Percentiles rank a stretch among this genome's conserved stretches.
These are phyloP conservation scores for Cinclus cinclus DNA, from an alignment of 2,113 vertebrate species.

Conservation along the genomic window DNA sequence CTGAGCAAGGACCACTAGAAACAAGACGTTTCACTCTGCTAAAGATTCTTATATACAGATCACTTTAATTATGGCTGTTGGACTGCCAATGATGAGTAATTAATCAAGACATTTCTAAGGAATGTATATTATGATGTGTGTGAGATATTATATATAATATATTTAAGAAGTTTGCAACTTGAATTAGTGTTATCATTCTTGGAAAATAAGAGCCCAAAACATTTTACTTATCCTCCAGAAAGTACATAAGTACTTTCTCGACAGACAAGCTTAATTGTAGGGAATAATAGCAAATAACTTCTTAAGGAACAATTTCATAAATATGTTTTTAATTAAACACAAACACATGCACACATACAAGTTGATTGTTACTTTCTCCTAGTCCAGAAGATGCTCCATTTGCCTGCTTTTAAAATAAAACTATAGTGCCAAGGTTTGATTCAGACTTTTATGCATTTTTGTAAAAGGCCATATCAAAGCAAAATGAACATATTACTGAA, in stretches of 20 bases:
- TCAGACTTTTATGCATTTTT: slow-evolving; percentile 7
- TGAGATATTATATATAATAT: neutral
- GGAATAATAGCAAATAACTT: neutral
- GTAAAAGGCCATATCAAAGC: slow-evolving; percentile 50
- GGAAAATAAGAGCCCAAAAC: neutral
- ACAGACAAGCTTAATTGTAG: neutral
- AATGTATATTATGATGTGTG: neutral
- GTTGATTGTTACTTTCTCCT: neutral
- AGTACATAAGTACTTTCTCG: neutral
- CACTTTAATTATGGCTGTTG: neutral
- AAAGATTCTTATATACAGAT: neutral
- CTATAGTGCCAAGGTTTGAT: neutral
- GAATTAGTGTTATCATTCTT: neutral
- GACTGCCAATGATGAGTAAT: neutral
- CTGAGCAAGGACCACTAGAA: neutral
- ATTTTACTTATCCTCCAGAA: neutral
- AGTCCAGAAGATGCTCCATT: neutral
- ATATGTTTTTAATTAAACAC: neutral
- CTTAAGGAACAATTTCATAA: neutral
- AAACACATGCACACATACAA: neutral
- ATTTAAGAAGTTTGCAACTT: neutral
- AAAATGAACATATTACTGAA: slow-evolving; percentile 68
- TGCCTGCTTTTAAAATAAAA: neutral
- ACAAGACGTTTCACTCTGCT: neutral
- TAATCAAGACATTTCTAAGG: neutral